Base-by-base conservation (phyloP, 2,797 vertebrate species). In the Xerus rutilus region DNA sequence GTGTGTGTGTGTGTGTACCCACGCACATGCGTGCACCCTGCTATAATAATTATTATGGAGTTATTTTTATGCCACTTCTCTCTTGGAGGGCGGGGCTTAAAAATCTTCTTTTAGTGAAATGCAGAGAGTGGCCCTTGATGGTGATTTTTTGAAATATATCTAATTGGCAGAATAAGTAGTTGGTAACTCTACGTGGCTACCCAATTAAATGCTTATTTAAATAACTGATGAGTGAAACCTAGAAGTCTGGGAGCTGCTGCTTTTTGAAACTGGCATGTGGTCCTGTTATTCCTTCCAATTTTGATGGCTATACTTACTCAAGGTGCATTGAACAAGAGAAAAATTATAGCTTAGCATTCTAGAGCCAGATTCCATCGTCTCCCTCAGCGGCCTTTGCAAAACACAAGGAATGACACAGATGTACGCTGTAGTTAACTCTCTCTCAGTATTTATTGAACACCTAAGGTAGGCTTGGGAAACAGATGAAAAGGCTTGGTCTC, bases 341-440 rank as follows among this genome's bases (percentile, higher is more conserved):
- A 94, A 97, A 95, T 94, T 97, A 97, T 69, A 94, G 94, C 89
- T 52, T 35, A 39, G 64, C 59, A 69, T 92, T 92, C 92, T 88
- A 39, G 74, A 96, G 88, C 90, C 90, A 69, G 93, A 98, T 96
- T 91, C 93, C 88, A 93, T 64, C 47, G 17, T 78, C 54, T 96
- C 96, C 95, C 96, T 97, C 43, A 49, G 94, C 0, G 83, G 82
- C 93, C 92, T 96, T 92, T 93, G 92, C 57, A 97, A 95, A 96
- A 86, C 93, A 83, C 32, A 64, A 86, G 81, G 86, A 90, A 43
- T 35, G 76, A 39, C 90, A 74, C 81, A 96, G 92, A 96, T 94
- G 93, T 45, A 88, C 67, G 74, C 47, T 67, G 82, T 77, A 96
- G 89, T 85, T 78, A 94, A 64, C 84, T 78, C 81, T 92, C 84